Evolutionary conservation across 2,797 vertebrate species (phyloP).

Genomic region (Orestias chungarensis): DNA sequence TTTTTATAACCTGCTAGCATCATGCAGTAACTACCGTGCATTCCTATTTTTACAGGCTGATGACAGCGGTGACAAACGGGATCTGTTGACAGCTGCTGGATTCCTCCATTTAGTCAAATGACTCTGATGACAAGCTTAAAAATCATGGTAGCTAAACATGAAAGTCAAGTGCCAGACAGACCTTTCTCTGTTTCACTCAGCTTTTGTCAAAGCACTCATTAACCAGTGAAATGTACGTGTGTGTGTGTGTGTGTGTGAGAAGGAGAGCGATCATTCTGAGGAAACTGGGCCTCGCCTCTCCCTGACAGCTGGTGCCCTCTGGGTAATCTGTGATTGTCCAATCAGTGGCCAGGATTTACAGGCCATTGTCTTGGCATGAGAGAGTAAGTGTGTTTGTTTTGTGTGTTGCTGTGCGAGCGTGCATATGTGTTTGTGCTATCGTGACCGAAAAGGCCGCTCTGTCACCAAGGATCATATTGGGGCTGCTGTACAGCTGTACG

Average conservation of each 20-base stretch:
- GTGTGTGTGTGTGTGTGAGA: slow-evolving; percentile 27
- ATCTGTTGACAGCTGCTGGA: slow-evolving; percentile 36
- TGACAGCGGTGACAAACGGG: slow-evolving; percentile 49
- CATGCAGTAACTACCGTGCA: slow-evolving; percentile 23
- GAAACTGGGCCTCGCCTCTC: slow-evolving; percentile 74
- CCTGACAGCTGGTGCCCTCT: slow-evolving; percentile 83
- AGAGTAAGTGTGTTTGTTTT: slow-evolving; percentile 37
- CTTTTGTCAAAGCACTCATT: slow-evolving; percentile 3
- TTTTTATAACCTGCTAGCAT: slow-evolving; percentile 30
- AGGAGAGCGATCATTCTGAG: slow-evolving; percentile 50
- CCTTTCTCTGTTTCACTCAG: slow-evolving; percentile 18
- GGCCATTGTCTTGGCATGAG: slow-evolving; percentile 79
- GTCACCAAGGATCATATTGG: slow-evolving; percentile 48
- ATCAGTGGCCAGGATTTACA: slow-evolving; percentile 80
- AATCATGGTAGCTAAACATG: slow-evolving; percentile 18
- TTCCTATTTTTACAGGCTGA: slow-evolving; percentile 57
- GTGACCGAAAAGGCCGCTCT: slow-evolving; percentile 50
- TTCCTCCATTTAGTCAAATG: not conserved
- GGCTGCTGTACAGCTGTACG: slow-evolving; percentile 41
- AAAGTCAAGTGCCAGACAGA: not conserved
- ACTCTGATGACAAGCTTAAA: slow-evolving; percentile 12
- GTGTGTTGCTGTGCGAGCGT: slow-evolving; percentile 18
- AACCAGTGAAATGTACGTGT: slow-evolving; percentile 13
- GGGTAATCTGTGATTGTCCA: slow-evolving; percentile 80
- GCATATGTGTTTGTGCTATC: not conserved